phyloP scores from a whole-genome alignment of 2,888 invertebrate genomes.

The Athrips mouffetella region DNA sequence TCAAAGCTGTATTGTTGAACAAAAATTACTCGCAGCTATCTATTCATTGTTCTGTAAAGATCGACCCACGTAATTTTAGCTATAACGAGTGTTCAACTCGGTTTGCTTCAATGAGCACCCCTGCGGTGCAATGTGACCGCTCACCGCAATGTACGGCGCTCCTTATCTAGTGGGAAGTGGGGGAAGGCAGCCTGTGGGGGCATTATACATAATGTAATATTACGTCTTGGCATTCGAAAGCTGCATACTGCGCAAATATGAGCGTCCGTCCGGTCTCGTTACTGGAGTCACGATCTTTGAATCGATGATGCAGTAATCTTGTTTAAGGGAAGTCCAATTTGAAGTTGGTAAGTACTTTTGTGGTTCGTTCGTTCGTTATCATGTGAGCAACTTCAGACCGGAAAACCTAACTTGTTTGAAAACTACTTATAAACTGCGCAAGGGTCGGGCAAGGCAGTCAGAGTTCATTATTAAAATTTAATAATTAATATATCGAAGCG shows the following conservation, averaged over 20 bases:
- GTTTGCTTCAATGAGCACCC: not conserved
- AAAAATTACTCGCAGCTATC: not conserved
- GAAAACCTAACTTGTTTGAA: too few relatives aligned
- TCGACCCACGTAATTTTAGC: too few relatives aligned
- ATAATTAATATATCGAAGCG: too few relatives aligned
- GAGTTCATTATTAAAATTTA: too few relatives aligned
- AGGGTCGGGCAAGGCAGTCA: too few relatives aligned
- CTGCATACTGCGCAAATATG: constrained; percentile 7
- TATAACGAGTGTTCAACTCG: not conserved
- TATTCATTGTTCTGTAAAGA: not conserved
- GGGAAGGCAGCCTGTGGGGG: not conserved
- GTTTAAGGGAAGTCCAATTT: too few relatives aligned
- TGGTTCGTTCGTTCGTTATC: too few relatives aligned
- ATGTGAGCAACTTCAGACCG: not conserved
- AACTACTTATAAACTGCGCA: too few relatives aligned
- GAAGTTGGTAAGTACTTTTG: too few relatives aligned
- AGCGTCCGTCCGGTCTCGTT: not conserved
- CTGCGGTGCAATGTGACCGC: not conserved
- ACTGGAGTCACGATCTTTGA: not conserved
- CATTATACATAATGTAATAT: not conserved
- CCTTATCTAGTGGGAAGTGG: not conserved
- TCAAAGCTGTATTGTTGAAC: too few relatives aligned
- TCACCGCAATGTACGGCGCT: not conserved
- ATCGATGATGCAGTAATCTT: not conserved
- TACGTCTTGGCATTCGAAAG: constrained; percentile 4